Conservation (phyloP, 1,140 invertebrate species). For the Belonocnema kinseyi region DNA sequence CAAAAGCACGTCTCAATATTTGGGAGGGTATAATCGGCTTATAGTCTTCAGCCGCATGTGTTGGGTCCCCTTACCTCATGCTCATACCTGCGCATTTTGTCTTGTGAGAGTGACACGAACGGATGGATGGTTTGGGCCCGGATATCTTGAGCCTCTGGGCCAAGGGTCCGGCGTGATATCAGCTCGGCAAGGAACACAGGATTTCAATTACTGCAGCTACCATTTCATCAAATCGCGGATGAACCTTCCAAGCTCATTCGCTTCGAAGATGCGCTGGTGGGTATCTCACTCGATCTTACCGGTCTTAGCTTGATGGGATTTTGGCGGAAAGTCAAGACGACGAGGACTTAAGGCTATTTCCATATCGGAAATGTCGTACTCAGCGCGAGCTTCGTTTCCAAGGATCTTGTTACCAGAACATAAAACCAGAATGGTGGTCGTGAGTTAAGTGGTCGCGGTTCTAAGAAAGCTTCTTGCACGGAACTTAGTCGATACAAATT, state of each 20-base stretch:
- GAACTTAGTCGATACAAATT: too few species aligned
- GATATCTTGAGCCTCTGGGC: slow-evolving; percentile 8
- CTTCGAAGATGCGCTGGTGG: background rate
- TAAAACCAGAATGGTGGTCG: too few species aligned
- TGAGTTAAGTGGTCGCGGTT: too few species aligned
- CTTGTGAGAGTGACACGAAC: slow-evolving; percentile 6
- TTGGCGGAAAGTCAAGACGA: background rate
- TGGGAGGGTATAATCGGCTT: slow-evolving; percentile 27
- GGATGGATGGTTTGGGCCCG: background rate
- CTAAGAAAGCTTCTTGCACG: too few species aligned
- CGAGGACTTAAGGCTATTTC: background rate
- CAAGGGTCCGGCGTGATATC: slow-evolving; percentile 16
- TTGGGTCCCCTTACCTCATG: background rate
- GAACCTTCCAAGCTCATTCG: background rate
- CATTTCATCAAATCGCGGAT: slow-evolving; percentile 10
- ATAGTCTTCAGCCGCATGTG: slow-evolving; percentile 12
- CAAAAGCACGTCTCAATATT: slow-evolving; percentile 14
- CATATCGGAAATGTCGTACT: slow-evolving; percentile 24
- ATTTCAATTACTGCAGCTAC: slow-evolving; percentile 18
- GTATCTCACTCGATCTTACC: background rate
- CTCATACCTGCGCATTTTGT: background rate
- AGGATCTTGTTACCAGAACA: background rate
- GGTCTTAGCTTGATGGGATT: background rate
- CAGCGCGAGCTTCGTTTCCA: background rate
- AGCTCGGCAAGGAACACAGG: slow-evolving; percentile 13